A percentile compares a stretch with the other conserved stretches of the same genome.
Conservation (phyloP, 2,797 vertebrate genomes). For the Brachyrhaphis roseni region DNA sequence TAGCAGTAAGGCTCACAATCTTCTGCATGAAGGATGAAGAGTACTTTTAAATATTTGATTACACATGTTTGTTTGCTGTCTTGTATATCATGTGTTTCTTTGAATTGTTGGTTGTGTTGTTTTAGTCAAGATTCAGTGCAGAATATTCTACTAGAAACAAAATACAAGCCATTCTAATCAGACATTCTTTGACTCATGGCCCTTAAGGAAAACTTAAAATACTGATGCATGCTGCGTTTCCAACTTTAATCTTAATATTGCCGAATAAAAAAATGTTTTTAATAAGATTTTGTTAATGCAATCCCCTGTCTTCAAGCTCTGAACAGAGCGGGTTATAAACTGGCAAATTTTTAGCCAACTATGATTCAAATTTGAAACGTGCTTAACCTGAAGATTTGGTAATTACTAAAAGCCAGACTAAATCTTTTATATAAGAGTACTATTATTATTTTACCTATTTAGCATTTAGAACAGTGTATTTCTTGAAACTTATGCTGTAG, state of each 20-base stretch:
- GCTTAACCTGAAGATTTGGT: background rate
- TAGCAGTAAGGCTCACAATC: background rate
- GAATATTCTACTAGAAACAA: background rate
- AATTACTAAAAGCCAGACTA: conserved; percentile 18
- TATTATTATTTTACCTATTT: background rate
- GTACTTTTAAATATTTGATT: background rate
- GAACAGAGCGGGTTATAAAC: background rate
- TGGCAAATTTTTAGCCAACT: background rate
- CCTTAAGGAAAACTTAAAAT: background rate
- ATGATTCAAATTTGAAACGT: background rate
- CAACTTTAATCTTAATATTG: background rate
- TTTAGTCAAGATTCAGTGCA: background rate
- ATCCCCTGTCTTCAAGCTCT: background rate
- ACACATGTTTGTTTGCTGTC: background rate
- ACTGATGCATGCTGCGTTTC: background rate
- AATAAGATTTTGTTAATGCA: no score
- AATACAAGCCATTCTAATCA: background rate
- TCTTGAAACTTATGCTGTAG: conserved; percentile 28
- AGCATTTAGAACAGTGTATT: conserved; percentile 24
- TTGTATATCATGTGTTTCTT: background rate
- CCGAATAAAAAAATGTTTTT: background rate
- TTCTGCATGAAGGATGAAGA: conserved; percentile 1
- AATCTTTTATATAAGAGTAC: background rate
- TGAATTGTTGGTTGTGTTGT: background rate
- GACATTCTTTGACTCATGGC: background rate